Conservation (phyloP, 2,113 vertebrate genomes). For the Cyphomyrus plagiostoma region DNA sequence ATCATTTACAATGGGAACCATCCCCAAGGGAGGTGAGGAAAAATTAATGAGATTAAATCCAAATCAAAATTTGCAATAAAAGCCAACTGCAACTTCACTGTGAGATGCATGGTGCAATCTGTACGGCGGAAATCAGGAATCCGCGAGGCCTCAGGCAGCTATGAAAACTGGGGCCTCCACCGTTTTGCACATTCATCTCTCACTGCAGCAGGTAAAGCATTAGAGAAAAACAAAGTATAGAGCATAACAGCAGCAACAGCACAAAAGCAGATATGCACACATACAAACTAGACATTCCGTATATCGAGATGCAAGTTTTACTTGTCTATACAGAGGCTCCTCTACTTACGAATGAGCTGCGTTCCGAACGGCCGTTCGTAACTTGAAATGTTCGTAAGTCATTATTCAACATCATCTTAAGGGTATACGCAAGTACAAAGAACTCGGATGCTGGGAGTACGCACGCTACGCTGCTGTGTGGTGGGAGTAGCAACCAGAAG, state of each 20-base stretch:
- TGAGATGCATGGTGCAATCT: neutral
- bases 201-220: neutral
- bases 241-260: neutral
- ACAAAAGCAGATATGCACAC: neutral
- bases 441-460: no score
- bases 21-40: slow-evolving; percentile 20
- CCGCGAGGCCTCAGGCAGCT: neutral
- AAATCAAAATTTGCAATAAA: slow-evolving; percentile 11
- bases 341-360: no score
- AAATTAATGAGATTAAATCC: slow-evolving; percentile 32
- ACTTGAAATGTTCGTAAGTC: no score
- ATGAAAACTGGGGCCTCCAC: neutral
- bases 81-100: slow-evolving; percentile 21
- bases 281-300: no score
- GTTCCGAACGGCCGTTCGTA: no score
- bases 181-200: neutral
- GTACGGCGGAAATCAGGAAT: neutral
- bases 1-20: slow-evolving; percentile 15
- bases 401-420: no score
- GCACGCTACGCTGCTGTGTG: no score
- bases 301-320: neutral
- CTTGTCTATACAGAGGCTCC: neutral
- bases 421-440: no score
- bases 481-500: no score
- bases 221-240: neutral